phyloP scores from a whole-genome alignment of 2,888 invertebrate species.

The Cancer borealis region DNA sequence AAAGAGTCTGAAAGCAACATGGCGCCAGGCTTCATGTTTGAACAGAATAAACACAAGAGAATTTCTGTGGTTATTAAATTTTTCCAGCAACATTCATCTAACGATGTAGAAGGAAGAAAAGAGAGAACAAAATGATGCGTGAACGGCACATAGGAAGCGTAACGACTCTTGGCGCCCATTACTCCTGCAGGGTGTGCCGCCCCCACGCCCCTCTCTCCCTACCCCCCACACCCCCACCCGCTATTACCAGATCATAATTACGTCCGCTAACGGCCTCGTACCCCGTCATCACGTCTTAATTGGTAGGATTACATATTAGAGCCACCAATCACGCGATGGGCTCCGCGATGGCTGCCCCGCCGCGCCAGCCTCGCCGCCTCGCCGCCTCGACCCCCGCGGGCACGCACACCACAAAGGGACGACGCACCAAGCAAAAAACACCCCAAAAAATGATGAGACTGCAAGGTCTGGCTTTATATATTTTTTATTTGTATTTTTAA shows the following conservation, averaged over 20 bases:
- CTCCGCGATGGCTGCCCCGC: not conserved
- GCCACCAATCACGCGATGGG: slow-evolving; percentile 38
- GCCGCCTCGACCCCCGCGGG: not conserved
- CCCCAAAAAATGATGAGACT: not conserved
- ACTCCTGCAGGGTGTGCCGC: not conserved
- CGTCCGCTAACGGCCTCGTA: slow-evolving; percentile 37
- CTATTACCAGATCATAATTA: slow-evolving; percentile 37
- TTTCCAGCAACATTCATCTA: not conserved
- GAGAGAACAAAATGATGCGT: slow-evolving; percentile 29
- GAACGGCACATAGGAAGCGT: not conserved
- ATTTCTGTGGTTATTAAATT: not conserved
- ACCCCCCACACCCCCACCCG: not conserved
- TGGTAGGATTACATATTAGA: slow-evolving; percentile 40
- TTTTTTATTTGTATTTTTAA: not conserved
- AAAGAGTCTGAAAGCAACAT: not conserved
- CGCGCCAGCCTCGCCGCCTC: not conserved
- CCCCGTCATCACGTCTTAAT: slow-evolving; percentile 40
- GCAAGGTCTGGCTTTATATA: not conserved
- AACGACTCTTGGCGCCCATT: slow-evolving; percentile 5
- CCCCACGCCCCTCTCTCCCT: not conserved
- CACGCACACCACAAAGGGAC: not conserved
- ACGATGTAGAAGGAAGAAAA: not conserved
- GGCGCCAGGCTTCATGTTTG: not conserved
- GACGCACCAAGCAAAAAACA: not conserved
- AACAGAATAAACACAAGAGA: not conserved